These are phyloP conservation scores for Sparidentex hasta DNA, from an alignment of 2,797 vertebrate species.

Conservation along the genomic window DNA sequence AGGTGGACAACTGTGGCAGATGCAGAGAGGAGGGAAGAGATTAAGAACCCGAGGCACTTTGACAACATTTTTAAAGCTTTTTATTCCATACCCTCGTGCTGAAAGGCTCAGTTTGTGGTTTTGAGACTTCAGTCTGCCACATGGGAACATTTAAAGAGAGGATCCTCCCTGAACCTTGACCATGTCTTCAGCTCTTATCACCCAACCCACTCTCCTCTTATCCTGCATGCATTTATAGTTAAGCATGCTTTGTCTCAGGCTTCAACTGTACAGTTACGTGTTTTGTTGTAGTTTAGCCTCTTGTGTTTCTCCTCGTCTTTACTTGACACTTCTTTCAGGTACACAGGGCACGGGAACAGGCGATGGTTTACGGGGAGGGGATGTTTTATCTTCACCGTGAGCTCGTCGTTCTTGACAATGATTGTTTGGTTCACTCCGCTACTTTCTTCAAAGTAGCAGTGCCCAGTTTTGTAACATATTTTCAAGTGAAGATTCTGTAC, in stretches of 20 bases:
- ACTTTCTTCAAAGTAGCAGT: slow-evolving; percentile 43
- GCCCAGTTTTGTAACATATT: slow-evolving; percentile 71
- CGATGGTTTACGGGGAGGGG: slow-evolving; percentile 12
- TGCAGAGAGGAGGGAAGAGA: slow-evolving; percentile 14
- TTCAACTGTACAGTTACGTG: slow-evolving; percentile 72
- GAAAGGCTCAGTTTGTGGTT: slow-evolving; percentile 24
- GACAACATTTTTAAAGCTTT: slow-evolving; percentile 43
- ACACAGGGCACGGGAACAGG: slow-evolving; percentile 12
- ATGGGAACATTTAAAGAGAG: slow-evolving; percentile 2
- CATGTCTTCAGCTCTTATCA: slow-evolving; percentile 12
- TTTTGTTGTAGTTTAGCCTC: slow-evolving; percentile 65
- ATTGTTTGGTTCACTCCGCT: slow-evolving; percentile 62
- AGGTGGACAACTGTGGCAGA: slow-evolving; percentile 35
- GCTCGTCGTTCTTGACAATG: slow-evolving; percentile 43
- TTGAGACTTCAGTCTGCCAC: slow-evolving; percentile 14
- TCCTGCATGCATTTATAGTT: slow-evolving; percentile 77
- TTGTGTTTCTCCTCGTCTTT: slow-evolving; percentile 60
- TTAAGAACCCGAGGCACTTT: slow-evolving; percentile 48
- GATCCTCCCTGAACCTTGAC: slow-evolving; percentile 31
- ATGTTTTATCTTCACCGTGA: slow-evolving; percentile 28
- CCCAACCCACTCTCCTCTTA: slow-evolving; percentile 19
- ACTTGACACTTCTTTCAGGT: slow-evolving; percentile 70
- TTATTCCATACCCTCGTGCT: slow-evolving; percentile 34
- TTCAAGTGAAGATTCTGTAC: slow-evolving; percentile 51
- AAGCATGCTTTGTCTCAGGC: slow-evolving; percentile 84